Evolutionary conservation across 2,113 vertebrate genomes (phyloP).

Genomic region (Amazona guildingii): DNA sequence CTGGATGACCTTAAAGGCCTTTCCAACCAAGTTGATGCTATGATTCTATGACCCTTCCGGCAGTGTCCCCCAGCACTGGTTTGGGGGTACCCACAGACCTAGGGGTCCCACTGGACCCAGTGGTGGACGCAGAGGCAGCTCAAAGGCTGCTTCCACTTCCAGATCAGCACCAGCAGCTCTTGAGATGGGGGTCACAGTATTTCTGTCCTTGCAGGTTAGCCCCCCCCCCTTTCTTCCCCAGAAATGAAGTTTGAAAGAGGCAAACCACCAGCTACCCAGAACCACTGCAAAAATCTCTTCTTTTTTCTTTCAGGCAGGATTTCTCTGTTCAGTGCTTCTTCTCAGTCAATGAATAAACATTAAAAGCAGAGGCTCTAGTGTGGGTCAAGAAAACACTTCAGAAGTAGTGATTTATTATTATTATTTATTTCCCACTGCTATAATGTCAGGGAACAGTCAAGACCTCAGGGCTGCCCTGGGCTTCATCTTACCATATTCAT

Average conservation of each 20-base stretch:
- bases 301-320: not conserved
- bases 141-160: too few relatives aligned
- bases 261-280: not conserved
- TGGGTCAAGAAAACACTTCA: not conserved
- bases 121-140: not conserved
- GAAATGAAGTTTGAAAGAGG: not conserved
- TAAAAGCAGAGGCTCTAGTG: not conserved
- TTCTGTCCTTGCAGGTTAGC: not conserved
- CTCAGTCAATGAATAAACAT: not conserved
- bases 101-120: not conserved
- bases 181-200: fast-evolving
- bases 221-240: too few relatives aligned
- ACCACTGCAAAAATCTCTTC: not conserved
- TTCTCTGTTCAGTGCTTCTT: not conserved
- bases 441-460: not conserved
- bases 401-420: not conserved
- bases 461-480: not conserved
- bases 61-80: fast-evolving
- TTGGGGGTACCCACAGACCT: not conserved
- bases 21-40: not conserved
- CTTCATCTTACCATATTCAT: not conserved
- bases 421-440: too few relatives aligned
- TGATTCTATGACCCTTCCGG: not conserved
- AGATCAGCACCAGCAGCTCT: not conserved
- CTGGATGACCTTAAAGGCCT: not conserved